Percentiles rank a stretch among this genome's conserved stretches.
Conservation (phyloP, 2,797 vertebrate species). For the Gymnodraco acuticeps region DNA sequence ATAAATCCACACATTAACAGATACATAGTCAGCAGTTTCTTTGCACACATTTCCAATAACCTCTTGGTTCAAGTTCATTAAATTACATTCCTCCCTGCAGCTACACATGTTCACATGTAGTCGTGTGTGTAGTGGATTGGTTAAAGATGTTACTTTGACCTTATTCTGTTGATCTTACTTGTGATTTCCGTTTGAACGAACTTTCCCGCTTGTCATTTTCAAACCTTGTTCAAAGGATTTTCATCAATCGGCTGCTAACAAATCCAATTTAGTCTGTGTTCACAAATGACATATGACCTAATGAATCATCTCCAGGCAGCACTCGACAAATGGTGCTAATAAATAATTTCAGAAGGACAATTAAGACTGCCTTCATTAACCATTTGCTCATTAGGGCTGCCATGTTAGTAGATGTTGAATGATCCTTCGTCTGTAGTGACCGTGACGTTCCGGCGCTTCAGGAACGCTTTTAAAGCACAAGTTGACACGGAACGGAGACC, state of each 20-base stretch:
- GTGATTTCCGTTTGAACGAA: not conserved
- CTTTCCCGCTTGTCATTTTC: slow-evolving; percentile 10
- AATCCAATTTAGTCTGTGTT: slow-evolving; percentile 53
- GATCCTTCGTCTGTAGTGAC: slow-evolving; percentile 38
- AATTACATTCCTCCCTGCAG: slow-evolving; percentile 42
- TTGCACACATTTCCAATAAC: slow-evolving; percentile 48
- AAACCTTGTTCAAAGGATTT: slow-evolving; percentile 30
- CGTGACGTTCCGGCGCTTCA: slow-evolving; percentile 27
- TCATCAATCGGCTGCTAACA: slow-evolving; percentile 38
- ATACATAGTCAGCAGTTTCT: slow-evolving; percentile 40
- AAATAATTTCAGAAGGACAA: slow-evolving; percentile 74
- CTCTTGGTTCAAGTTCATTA: slow-evolving; percentile 58
- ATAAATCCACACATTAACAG: slow-evolving; percentile 44
- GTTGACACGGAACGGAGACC: slow-evolving; percentile 46
- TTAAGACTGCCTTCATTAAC: slow-evolving; percentile 74
- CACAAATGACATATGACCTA: slow-evolving; percentile 36
- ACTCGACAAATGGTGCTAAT: slow-evolving; percentile 67
- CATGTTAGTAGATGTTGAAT: slow-evolving; percentile 70
- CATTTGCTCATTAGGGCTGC: slow-evolving; percentile 74
- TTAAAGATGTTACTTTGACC: not conserved
- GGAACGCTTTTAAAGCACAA: not conserved
- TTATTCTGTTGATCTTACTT: not conserved
- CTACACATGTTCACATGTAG: not conserved
- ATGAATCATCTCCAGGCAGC: slow-evolving; percentile 69
- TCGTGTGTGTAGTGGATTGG: not conserved